These are phyloP conservation scores for Galleria mellonella DNA, from an alignment of 1,140 invertebrate genomes.

Conservation along the genomic window DNA sequence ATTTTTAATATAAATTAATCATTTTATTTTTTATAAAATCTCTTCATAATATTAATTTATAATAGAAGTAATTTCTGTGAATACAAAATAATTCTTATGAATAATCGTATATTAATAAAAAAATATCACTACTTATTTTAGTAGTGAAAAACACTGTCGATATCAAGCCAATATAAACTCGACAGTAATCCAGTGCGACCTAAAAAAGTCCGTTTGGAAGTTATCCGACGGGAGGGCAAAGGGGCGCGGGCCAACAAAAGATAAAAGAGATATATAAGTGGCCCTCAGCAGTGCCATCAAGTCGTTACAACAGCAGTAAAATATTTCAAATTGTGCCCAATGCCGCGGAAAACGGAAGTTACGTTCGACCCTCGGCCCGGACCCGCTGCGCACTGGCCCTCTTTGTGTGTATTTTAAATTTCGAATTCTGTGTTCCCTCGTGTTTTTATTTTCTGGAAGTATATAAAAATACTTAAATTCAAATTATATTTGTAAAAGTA, in stretches of 20 bases:
- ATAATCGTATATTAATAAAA: too few relatives aligned
- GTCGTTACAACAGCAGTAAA: slow-evolving; percentile 70
- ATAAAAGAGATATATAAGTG: slow-evolving; percentile 74
- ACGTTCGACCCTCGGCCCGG: slow-evolving; percentile 30
- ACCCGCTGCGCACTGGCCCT: background rate
- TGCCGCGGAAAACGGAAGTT: slow-evolving; percentile 69
- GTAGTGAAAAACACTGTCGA: too few relatives aligned
- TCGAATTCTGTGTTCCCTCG: background rate
- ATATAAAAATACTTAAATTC: too few relatives aligned
- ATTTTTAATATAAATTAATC: too few relatives aligned
- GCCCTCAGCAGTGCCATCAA: slow-evolving; percentile 68
- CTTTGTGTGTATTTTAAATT: slow-evolving; percentile 2
- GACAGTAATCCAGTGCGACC: slow-evolving; percentile 4
- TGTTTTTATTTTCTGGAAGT: too few relatives aligned
- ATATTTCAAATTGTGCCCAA: slow-evolving; percentile 72
- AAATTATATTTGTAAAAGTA: too few relatives aligned
- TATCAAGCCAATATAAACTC: background rate
- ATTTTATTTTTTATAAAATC: too few relatives aligned
- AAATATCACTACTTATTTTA: too few relatives aligned
- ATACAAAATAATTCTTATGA: too few relatives aligned
- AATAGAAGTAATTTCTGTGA: too few relatives aligned
- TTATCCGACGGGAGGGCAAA: slow-evolving; percentile 50
- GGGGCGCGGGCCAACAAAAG: slow-evolving; percentile 61
- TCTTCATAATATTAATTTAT: too few relatives aligned
- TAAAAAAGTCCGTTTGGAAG: slow-evolving; percentile 44